Evolutionary conservation across 2,113 vertebrate genomes (phyloP), one percentile per base, ranked within the genome.

Genomic region (Dinomys branickii): DNA sequence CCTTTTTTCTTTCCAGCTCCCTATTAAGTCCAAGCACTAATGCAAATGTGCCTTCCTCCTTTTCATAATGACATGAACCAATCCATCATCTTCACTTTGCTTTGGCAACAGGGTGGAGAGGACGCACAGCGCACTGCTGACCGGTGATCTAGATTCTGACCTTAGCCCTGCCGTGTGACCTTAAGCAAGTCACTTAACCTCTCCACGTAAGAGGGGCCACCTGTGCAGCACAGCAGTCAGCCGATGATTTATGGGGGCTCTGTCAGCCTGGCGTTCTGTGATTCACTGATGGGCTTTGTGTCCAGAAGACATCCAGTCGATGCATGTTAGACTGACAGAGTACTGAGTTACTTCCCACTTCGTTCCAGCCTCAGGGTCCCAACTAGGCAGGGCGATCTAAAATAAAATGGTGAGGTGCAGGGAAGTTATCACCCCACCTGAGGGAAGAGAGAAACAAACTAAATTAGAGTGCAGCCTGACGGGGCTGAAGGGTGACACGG

Each of bases 151-250:
- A 73, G 65, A 67, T 90, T 52, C 92, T 30, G 86, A 77, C 88
- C 92, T 59, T 19, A 38, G 92, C 83, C 58, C 92, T 26, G 30
- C 82, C 33, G 65, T 30, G 67, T 73, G 96, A 90, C 90, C 82
- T 67, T 59, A 85, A 56, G 87, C 85, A 44, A 92, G 77, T 95
- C 90, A 63, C 28, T 90, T 97, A 85, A 96, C 92, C 92, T 83
- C 88, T 83, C 75, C 71, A 0, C 44, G 88, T 82, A 58, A 44
- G 85, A 41, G 78, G 85, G 17, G 69, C 81, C 77, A 20, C 85
- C 95, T 59, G 38, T 35, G 33, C 67, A 59, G 52, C 16, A 12
- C 3, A 0, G 28, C 13, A 63, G 77, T 56, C 28, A 13, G n/a
- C 2, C 3, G 28, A 47, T 88, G 92, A 96, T 82, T 91, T 90